Evolutionary conservation across 64 coral and sea anemone genomes (phyloP).

Genomic region (Actinia tenebrosa): DNA sequence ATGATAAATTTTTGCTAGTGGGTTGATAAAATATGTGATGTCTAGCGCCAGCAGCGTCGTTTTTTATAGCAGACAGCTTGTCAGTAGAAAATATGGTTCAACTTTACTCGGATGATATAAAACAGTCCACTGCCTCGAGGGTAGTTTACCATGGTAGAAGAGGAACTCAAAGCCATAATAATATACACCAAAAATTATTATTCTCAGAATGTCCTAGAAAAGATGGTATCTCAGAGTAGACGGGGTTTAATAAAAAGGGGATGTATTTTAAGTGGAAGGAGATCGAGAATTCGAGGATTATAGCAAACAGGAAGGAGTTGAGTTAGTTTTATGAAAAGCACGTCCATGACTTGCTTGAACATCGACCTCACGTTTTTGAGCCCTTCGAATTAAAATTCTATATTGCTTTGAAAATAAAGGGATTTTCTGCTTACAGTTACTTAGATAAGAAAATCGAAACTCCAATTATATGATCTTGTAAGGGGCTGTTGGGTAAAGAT

Average conservation of each 20-base stretch:
- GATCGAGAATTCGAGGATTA: neutral
- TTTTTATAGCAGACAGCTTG: conserved; percentile 1
- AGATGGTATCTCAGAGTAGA: neutral
- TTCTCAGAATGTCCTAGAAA: neutral
- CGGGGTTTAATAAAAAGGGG: neutral
- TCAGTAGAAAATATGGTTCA: neutral
- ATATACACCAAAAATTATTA: neutral
- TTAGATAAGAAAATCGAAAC: neutral
- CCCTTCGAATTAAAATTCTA: neutral
- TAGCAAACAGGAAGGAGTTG: neutral
- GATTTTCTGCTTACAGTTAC: neutral
- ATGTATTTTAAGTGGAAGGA: neutral
- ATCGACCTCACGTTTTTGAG: neutral
- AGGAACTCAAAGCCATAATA: neutral
- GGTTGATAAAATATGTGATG: conserved; percentile 6
- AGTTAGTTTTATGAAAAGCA: conserved; percentile 5
- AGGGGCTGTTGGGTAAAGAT: conserved; percentile 7
- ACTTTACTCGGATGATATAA: neutral
- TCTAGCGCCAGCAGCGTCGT: neutral
- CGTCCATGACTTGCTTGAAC: neutral
- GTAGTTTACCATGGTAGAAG: neutral
- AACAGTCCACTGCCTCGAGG: neutral
- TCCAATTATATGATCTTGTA: neutral
- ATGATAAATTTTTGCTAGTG: neutral
- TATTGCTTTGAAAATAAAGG: neutral